Base-by-base conservation (phyloP, 1,140 invertebrate genomes). In the Ceratina japonica region DNA sequence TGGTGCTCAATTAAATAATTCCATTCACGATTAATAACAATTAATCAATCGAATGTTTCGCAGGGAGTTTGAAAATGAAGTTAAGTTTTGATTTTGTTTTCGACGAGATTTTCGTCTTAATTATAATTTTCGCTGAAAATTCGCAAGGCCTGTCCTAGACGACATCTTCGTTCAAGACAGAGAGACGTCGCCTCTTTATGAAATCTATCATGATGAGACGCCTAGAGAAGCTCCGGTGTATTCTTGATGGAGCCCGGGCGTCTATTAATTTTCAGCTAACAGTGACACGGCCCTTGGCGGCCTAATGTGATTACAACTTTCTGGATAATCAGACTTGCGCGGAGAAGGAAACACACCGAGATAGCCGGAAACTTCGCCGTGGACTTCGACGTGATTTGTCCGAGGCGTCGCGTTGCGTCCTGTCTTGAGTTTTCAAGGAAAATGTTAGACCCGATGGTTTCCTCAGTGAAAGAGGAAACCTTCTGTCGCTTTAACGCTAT, bases 221-320 rank as follows among this genome's bases (percentile, higher is more conserved):
- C 22, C 80, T 80, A 66, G 49, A 68, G 49, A 44, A 63, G 51
- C 44, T 3, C n/a, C 52, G 24, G 59, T 75, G 58, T 64, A 75
- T 84, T 54, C 56, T 75, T 70, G 22, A 79, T 73, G 74, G 63
- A 59, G 62, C 65, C 13, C 37, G 72, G 52, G 52, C 75, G 44
- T 81, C 78, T 84, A 84, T 79, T 85, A 85, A 85, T 85, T 84
- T 75, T 72, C 82, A 84, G 66, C 62, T 52, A 68, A 62, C 83
- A 84, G 65, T 70, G 74, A 81, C 74, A 70, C 70, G 58, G 66
- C 63, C 71, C 79, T 78, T 66, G 80, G 56, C 62, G 75, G 20
- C 56, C 52, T 85, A 84, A 85, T 27, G 61, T 51, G 79, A 84
- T 85, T 85, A 84, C 70, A 74, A 85, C 65, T 85, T 85, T 84